Evolutionary conservation across 2,888 invertebrate species (phyloP), one percentile per base, ranked within the genome.

Genomic region (Nudaria mundana): DNA sequence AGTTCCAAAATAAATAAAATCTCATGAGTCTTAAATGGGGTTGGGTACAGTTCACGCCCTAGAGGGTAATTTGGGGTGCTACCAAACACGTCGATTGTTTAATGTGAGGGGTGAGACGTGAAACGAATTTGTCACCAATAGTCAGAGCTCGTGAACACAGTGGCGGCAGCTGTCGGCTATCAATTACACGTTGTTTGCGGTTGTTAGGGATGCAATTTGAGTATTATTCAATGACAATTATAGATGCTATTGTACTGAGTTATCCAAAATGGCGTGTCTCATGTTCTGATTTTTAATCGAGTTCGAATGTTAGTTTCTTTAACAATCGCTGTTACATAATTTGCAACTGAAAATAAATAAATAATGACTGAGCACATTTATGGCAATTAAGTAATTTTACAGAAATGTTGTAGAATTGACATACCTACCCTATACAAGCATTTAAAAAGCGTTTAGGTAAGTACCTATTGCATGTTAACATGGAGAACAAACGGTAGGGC

Each of bases 81-180:
- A 62, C 64, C 52, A 55, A 51, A 57, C 57, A 62, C 52, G 48
- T 58, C 46, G 58, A 68, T 70, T 68, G 68, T 69, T 66, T 66
- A 57, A 51, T 44, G 39, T 44, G 53, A 66, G 74, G 80, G 84
- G 79, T 66, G 76, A 70, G 71, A 59, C 46, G 66, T 66, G 76
- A 61, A 74, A 76, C 79, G 65, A 83, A 85, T 83, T 75, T 77
- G 81, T 82, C 84, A 75, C 84, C 85, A 85, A 84, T 85, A 66
- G 73, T 68, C 33, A 30, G 26, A 20, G 63, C 48, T 63, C 64
- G 56, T 63, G 58, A 64, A 57, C 57, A 52, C 48, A 48, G 55
- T 44, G 48, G 38, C 48, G 63, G 67, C 78, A 80, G 81, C 83
- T 85, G 85, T 75, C 72, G 69, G 70, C 72, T 71, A 76, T 70